Evolutionary conservation across 2,888 invertebrate genomes (phyloP).

Genomic region (Mesorhabditis spiculigera): DNA sequence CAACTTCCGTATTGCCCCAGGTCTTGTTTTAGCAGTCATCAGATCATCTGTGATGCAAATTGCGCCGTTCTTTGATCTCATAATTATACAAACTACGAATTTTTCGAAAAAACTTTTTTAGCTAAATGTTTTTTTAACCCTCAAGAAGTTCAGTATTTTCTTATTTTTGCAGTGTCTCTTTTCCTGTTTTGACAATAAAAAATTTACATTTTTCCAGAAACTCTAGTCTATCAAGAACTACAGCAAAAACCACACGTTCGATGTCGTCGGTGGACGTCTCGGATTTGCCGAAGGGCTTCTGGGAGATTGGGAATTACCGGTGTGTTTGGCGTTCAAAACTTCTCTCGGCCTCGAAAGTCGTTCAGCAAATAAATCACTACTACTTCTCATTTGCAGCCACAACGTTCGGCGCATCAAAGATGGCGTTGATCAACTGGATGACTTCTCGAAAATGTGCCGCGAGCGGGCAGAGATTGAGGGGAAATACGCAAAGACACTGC

Average conservation of each 20-base stretch:
- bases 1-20: too few relatives aligned
- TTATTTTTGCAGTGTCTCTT: too few relatives aligned
- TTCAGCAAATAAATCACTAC: neutral
- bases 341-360: neutral
- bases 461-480: conserved; percentile 85
- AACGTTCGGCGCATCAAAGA: conserved; percentile 49
- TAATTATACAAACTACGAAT: too few relatives aligned
- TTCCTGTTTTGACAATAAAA: too few relatives aligned
- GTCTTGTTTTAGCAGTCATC: too few relatives aligned
- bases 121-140: too few relatives aligned
- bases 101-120: too few relatives aligned
- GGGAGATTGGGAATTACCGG: conserved; percentile 45
- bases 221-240: too few relatives aligned
- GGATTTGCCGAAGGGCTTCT: conserved; percentile 35
- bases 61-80: too few relatives aligned
- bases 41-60: too few relatives aligned
- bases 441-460: conserved; percentile 42
- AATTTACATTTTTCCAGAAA: too few relatives aligned
- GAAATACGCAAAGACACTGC: conserved; percentile 86
- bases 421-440: conserved; percentile 52
- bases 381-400: conserved; percentile 26
- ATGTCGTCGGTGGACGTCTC: conserved; percentile 28
- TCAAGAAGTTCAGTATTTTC: too few relatives aligned
- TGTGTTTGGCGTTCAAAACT: neutral
- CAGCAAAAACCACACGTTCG: conserved; percentile 7